Conservation (phyloP, 2,797 vertebrate genomes). For the Microhierax caerulescens region DNA sequence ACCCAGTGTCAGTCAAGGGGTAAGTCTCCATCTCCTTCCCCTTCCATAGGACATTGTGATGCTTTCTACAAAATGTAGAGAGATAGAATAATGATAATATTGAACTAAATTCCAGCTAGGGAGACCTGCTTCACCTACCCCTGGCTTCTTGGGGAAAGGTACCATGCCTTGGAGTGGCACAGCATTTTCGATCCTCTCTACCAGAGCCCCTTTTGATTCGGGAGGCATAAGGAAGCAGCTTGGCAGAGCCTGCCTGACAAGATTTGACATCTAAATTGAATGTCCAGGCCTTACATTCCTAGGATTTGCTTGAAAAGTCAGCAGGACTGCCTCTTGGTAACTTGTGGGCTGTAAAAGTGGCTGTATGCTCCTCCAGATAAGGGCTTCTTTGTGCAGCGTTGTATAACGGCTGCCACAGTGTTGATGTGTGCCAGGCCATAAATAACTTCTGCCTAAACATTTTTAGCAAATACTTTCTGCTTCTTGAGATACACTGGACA, state of each 20-base stretch:
- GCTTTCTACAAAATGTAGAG: neutral
- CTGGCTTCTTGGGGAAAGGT: neutral
- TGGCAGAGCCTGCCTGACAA: neutral
- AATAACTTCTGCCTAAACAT: conserved; percentile 45
- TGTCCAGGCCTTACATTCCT: neutral
- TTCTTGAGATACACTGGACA: conserved; percentile 45
- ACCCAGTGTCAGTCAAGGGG: accelerated
- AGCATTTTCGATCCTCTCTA: neutral
- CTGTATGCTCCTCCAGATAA: conserved; percentile 37
- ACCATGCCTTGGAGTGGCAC: neutral
- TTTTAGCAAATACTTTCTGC: conserved; percentile 54
- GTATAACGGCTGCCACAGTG: neutral
- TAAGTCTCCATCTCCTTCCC: neutral
- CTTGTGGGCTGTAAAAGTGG: neutral
- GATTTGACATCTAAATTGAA: conserved; percentile 7
- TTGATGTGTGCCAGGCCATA: conserved; percentile 29
- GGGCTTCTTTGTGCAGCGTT: conserved; percentile 12
- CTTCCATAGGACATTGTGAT: neutral
- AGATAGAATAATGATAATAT: neutral
- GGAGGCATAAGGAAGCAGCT: neutral
- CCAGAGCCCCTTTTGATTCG: neutral
- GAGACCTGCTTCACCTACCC: neutral
- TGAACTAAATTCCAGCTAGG: neutral
- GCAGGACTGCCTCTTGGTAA: neutral
- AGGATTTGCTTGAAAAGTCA: conserved; percentile 3